Percentiles rank a stretch among this genome's conserved stretches.
These are phyloP conservation scores for Micrastur ruficollis DNA, from an alignment of 2,797 vertebrate genomes.

Conservation along the genomic window DNA sequence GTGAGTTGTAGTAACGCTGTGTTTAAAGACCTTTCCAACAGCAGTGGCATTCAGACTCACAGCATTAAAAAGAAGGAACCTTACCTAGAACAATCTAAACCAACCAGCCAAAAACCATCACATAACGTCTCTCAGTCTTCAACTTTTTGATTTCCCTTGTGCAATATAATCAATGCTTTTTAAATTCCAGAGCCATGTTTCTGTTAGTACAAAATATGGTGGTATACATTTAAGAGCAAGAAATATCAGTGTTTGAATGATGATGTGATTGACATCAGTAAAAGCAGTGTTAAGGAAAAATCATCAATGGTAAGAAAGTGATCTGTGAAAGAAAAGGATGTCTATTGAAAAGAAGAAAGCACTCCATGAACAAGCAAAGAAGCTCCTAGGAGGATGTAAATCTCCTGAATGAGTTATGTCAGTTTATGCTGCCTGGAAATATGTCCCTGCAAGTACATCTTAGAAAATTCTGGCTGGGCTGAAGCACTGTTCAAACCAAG, in stretches of 20 bases:
- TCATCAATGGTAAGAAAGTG: not conserved
- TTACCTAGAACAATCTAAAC: not conserved
- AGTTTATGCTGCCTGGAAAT: not conserved
- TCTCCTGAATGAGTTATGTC: not conserved
- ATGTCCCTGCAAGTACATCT: not conserved
- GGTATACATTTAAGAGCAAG: not conserved
- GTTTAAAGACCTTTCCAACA: not conserved
- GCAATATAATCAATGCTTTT: not conserved
- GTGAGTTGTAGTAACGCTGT: not conserved
- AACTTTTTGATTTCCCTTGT: not conserved
- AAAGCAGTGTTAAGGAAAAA: not conserved
- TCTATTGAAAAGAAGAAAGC: not conserved
- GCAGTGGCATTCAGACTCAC: not conserved
- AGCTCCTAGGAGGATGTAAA: not conserved
- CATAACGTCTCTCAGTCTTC: not conserved
- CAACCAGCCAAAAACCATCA: not conserved
- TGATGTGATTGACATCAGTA: not conserved
- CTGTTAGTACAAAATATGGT: not conserved
- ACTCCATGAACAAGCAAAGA: not conserved
- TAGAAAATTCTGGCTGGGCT: slow-evolving; percentile 39
- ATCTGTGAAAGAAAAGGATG: slow-evolving; percentile 38
- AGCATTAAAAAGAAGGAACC: not conserved
- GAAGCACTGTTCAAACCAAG: not conserved
- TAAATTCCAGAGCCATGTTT: not conserved
- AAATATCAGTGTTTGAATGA: not conserved